These are phyloP conservation scores for Popillia japonica DNA, from an alignment of 1,140 invertebrate species.

Conservation along the genomic window DNA sequence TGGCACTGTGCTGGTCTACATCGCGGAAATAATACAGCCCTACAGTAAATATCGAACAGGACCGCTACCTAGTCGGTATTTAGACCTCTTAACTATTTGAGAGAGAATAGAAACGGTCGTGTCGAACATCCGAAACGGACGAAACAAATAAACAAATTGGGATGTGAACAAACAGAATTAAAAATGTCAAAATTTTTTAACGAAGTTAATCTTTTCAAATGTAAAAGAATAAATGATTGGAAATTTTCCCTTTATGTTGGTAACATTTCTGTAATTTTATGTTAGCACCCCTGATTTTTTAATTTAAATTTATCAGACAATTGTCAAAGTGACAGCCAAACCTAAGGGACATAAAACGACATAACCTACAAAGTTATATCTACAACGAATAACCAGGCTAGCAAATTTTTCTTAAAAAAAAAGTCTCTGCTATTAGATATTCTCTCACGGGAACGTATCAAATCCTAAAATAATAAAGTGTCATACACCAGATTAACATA, in stretches of 20 bases:
- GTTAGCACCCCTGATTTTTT: no score
- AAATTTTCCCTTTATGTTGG: no score
- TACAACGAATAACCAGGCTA: no score
- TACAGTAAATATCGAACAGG: constrained; percentile 29
- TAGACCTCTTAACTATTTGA: constrained; percentile 16
- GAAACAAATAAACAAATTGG: constrained; percentile 22
- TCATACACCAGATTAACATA: background rate
- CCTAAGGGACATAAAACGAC: no score
- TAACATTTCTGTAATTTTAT: no score
- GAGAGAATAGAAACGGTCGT: background rate
- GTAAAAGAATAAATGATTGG: background rate
- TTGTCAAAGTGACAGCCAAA: no score
- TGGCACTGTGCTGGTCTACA: constrained; percentile 32
- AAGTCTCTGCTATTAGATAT: no score
- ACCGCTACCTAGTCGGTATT: background rate
- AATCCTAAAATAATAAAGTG: background rate
- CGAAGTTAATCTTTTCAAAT: no score
- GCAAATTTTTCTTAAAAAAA: no score
- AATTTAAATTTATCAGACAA: no score
- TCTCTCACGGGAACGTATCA: background rate
- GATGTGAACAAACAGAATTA: background rate
- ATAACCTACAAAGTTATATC: no score
- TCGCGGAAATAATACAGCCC: constrained; percentile 27
- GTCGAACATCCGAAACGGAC: background rate
- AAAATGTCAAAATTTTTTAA: background rate